Conservation (phyloP, 2,888 invertebrate species). For the Leptinotarsa juncta region DNA sequence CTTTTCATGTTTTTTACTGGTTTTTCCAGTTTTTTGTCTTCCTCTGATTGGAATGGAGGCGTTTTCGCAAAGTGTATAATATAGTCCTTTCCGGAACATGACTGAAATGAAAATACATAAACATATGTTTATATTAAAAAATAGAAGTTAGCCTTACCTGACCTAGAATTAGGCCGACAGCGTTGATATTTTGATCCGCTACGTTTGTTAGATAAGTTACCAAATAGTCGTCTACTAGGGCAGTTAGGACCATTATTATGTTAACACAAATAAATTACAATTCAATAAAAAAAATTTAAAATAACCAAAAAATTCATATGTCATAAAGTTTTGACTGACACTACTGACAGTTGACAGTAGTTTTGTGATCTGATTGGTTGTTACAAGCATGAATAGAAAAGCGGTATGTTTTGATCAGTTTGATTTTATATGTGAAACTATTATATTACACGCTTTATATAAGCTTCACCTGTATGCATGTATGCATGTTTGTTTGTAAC, state of each 20-base stretch:
- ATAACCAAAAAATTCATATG: conserved; percentile 1
- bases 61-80: conserved; percentile 84
- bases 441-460: too few species aligned
- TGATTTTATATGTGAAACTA: too few species aligned
- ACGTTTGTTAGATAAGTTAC: conserved; percentile 76
- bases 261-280: not conserved
- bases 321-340: too few species aligned
- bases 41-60: conserved; percentile 72
- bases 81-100: conserved; percentile 76
- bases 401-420: too few species aligned
- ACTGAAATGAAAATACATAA: conserved; percentile 65
- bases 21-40: conserved; percentile 56
- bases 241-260: conserved; percentile 68
- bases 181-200: conserved; percentile 73
- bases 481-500: too few species aligned
- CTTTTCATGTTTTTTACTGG: conserved; percentile 53
- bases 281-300: conserved; percentile 4
- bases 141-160: conserved; percentile 71
- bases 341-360: too few species aligned
- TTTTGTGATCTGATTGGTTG: too few species aligned
- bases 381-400: too few species aligned
- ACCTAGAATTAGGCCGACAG: conserved; percentile 82
- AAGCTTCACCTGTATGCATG: too few species aligned
- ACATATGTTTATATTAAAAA: conserved; percentile 42
- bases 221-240: conserved; percentile 77